phyloP scores from a whole-genome alignment of 2,797 vertebrate genomes.

The Scomberomorus guttatus region DNA sequence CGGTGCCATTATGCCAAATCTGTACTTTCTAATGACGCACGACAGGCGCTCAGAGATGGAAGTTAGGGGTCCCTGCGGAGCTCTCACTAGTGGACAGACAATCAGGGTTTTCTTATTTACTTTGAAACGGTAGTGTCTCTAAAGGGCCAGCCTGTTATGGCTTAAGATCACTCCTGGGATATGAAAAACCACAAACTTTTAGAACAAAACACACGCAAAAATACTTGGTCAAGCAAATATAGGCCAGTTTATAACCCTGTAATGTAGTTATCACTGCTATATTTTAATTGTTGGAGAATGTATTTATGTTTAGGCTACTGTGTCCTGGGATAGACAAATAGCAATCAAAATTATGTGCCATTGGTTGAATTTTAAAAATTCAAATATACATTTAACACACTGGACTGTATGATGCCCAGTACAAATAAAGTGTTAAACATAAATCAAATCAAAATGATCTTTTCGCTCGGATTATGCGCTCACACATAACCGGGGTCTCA shows the following conservation, averaged over 20 bases:
- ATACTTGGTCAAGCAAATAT: no score
- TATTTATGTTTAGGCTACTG: neutral
- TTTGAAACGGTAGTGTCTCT: slow-evolving; percentile 12
- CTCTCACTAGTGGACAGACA: slow-evolving; percentile 26
- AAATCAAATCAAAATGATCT: accelerated
- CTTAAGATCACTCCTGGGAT: slow-evolving; percentile 11
- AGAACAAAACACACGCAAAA: neutral
- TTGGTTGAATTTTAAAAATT: neutral
- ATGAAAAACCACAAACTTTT: neutral
- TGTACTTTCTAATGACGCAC: slow-evolving; percentile 75
- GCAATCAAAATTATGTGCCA: neutral
- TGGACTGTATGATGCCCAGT: no score
- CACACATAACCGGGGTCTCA: slow-evolving; percentile 59
- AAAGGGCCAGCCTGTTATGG: slow-evolving; percentile 27
- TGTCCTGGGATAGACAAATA: no score
- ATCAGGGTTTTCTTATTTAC: neutral
- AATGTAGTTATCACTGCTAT: no score
- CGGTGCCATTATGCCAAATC: slow-evolving; percentile 44
- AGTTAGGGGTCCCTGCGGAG: slow-evolving; percentile 50
- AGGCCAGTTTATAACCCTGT: neutral
- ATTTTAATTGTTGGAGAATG: neutral
- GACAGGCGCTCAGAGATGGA: slow-evolving; percentile 5
- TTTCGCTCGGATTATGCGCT: neutral
- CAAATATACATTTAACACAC: neutral
- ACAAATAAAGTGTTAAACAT: neutral